Evolutionary conservation across 2,113 vertebrate genomes (phyloP).

Genomic region (Brachyistius frenatus): DNA sequence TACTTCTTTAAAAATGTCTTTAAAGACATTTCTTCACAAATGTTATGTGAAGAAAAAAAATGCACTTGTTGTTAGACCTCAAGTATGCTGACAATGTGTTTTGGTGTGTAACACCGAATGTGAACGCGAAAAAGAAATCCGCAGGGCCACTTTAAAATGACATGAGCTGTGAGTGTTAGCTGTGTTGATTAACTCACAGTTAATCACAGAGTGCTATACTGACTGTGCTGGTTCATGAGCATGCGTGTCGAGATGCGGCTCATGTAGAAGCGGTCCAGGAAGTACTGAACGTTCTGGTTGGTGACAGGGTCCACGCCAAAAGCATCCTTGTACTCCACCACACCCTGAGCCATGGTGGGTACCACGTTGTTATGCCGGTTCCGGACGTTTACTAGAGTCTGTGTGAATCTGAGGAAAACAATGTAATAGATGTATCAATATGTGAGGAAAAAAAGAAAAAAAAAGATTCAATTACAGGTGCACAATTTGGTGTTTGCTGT

Average conservation of each 20-base stretch:
- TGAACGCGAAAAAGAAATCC: background rate
- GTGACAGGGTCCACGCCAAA: slow-evolving; percentile 93
- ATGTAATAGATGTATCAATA: background rate
- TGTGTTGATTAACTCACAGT: slow-evolving; percentile 71
- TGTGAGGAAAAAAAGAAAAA: too few relatives aligned
- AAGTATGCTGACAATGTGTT: too few relatives aligned
- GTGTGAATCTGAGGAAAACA: slow-evolving; percentile 88
- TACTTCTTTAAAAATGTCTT: too few relatives aligned
- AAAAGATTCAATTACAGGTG: too few relatives aligned
- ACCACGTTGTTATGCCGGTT: slow-evolving; percentile 96
- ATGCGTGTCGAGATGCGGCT: slow-evolving; percentile 98
- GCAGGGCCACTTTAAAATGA: background rate
- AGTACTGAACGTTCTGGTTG: slow-evolving; percentile 98
- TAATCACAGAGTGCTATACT: slow-evolving; percentile 80
- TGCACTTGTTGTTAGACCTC: too few relatives aligned
- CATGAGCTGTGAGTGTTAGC: slow-evolving; percentile 29
- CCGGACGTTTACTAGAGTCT: slow-evolving; percentile 90
- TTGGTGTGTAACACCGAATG: background rate
- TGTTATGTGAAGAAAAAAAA: too few relatives aligned
- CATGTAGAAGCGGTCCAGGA: slow-evolving; percentile 99
- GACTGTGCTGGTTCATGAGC: slow-evolving; percentile 99
- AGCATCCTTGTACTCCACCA: slow-evolving; percentile 94
- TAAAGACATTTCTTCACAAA: too few relatives aligned
- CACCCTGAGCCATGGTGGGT: slow-evolving; percentile 96
- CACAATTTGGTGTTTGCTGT: too few relatives aligned